Evolutionary conservation across 35 echinoderm and acorn worm genomes (phyloP).

Genomic region (Strongylocentrotus purpuratus): DNA sequence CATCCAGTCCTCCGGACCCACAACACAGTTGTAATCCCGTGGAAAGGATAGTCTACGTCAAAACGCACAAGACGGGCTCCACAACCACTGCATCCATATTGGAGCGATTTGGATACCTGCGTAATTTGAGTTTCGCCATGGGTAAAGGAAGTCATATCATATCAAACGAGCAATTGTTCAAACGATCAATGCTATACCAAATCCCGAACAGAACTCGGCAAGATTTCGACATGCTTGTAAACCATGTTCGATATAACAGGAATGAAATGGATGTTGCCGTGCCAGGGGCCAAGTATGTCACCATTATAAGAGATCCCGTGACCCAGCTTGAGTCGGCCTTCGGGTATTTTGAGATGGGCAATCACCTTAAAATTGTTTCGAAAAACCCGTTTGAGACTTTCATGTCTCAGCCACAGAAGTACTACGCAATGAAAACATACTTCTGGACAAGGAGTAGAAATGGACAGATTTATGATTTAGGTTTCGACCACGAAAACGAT

Average conservation of each 20-base stretch:
- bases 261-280: slow-evolving; percentile 63
- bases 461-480: slow-evolving; percentile 77
- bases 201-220: neutral
- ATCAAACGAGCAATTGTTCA: slow-evolving; percentile 6
- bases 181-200: neutral
- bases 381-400: slow-evolving; percentile 62
- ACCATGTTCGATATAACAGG: slow-evolving; percentile 74
- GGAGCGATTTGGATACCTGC: slow-evolving; percentile 19
- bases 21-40: neutral
- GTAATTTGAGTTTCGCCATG: slow-evolving; percentile 29
- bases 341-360: slow-evolving; percentile 66
- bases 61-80: slow-evolving; percentile 45
- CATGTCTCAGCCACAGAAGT: slow-evolving; percentile 67
- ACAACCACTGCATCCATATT: slow-evolving; percentile 36
- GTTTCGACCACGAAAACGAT: slow-evolving; percentile 55
- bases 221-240: slow-evolving; percentile 58
- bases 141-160: neutral
- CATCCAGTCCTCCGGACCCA: neutral
- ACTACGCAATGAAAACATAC: slow-evolving; percentile 45
- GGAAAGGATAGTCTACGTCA: slow-evolving; percentile 7
- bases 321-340: slow-evolving; percentile 75
- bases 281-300: slow-evolving; percentile 71
- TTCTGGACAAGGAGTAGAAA: slow-evolving; percentile 50
- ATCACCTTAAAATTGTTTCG: slow-evolving; percentile 9
- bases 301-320: slow-evolving; percentile 72